Evolutionary conservation across 2,888 invertebrate genomes (phyloP).

Genomic region (Ceratothoa steindachneri): DNA sequence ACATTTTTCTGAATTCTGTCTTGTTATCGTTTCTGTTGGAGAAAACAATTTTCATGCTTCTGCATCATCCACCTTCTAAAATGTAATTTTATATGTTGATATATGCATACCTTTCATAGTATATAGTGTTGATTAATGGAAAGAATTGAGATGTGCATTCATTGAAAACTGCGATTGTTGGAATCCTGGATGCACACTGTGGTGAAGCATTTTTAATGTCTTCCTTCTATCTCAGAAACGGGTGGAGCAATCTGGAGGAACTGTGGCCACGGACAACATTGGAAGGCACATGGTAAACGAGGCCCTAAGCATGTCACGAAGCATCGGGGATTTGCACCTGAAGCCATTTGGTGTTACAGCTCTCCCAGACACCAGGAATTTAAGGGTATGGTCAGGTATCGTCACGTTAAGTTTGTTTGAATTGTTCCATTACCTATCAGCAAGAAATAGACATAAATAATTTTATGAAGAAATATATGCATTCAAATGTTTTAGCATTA

Average conservation of each 20-base stretch:
- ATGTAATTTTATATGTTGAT: background rate
- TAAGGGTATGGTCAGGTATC: slow-evolving; percentile 54
- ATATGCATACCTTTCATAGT: background rate
- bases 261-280: slow-evolving; percentile 53
- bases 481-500: no score
- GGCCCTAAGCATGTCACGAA: slow-evolving; percentile 57
- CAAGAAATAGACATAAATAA: background rate
- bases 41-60: no score
- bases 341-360: slow-evolving; percentile 57
- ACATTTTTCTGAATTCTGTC: no score
- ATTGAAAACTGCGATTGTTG: no score
- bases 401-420: no score
- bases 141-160: no score
- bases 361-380: slow-evolving; percentile 53
- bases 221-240: slow-evolving; percentile 50
- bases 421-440: no score
- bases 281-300: slow-evolving; percentile 56
- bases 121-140: background rate
- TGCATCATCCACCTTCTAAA: background rate
- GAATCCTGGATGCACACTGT: no score
- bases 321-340: slow-evolving; percentile 57
- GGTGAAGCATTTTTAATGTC: background rate
- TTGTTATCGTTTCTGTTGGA: no score
- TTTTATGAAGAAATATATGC: no score
- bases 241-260: slow-evolving; percentile 54